Base-by-base conservation (phyloP, 2,888 invertebrate species). In the Steinernema carpocapsae region DNA sequence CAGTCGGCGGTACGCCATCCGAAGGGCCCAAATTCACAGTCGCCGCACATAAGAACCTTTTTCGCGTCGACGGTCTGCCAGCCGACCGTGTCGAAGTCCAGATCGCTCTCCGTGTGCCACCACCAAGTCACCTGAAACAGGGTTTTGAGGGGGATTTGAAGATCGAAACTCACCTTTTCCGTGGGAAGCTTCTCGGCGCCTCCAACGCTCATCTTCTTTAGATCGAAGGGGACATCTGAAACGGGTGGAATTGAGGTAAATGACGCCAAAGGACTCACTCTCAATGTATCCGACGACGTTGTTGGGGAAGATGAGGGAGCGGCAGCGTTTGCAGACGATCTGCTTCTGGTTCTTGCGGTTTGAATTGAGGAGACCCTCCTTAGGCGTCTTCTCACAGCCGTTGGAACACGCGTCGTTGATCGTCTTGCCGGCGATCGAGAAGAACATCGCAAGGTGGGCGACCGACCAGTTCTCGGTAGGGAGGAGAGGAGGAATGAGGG, bases 11-110 rank as follows among this genome's bases (percentile, higher is more conserved):
- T 78, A 43, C 84, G 74, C 51, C 76, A 77, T 24, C 84, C 84
- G 52, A 83, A 76, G n/a, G 84, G 84, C 10, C 84, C 84, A 43
- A 83, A 76, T 48, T 83, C 84, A 56, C 84, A 84, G 71, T 84
- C 84, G 12, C 80, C 83, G 72, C 83, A 83, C 79, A 83, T 81
- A 24, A 83, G 70, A 37, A 79, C 71, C 78, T 82, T 83, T 72
- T 78, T 77, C 64, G 79, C 82, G 71, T 83, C 80, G 48, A 84
- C 74, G 10, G 84, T 83, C 76, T 83, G 82, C 81, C 83, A 84
- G 32, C 84, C 84, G 52, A 83, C 76, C 6, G 83, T 84, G 75
- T 83, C 84, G 70, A 84, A 84, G 37, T 78, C 77, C 76, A 83
- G 76, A 70, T 84, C 84, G 73, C 77, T 77, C 26, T 78, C 78